Evolutionary conservation across 2,113 vertebrate genomes (phyloP).

Genomic region (Octodon degus): DNA sequence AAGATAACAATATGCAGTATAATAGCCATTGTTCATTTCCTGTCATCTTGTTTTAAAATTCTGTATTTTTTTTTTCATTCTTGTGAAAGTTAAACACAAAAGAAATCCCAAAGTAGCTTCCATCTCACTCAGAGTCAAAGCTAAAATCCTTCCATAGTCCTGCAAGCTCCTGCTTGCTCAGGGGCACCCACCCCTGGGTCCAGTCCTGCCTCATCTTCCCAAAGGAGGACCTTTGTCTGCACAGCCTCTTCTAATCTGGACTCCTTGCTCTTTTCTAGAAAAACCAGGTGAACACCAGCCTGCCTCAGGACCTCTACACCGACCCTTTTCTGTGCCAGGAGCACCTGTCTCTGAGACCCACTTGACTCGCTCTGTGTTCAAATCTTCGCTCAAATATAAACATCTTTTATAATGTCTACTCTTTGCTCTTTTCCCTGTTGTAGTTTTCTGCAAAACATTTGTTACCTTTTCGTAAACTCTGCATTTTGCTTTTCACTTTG

Average conservation of each 20-base stretch:
- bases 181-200: too few relatives aligned
- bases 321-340: neutral
- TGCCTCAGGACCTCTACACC: neutral
- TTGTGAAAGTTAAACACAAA: too few relatives aligned
- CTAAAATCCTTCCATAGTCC: neutral
- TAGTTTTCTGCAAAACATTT: neutral
- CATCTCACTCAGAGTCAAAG: neutral
- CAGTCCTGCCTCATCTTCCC: neutral
- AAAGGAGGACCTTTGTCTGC: neutral
- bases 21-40: too few relatives aligned
- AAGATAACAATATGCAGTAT: too few relatives aligned
- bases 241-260: neutral
- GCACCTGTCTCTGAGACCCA: neutral
- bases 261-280: neutral
- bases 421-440: neutral
- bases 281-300: neutral
- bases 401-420: neutral
- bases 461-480: neutral
- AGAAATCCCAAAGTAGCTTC: neutral
- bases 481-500: slow-evolving; percentile 18
- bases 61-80: too few relatives aligned
- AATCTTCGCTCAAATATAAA: neutral
- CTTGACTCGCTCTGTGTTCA: neutral
- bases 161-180: neutral
- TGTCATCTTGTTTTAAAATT: too few relatives aligned